Conservation (phyloP, 2,888 invertebrate species). For the Tuta absoluta region DNA sequence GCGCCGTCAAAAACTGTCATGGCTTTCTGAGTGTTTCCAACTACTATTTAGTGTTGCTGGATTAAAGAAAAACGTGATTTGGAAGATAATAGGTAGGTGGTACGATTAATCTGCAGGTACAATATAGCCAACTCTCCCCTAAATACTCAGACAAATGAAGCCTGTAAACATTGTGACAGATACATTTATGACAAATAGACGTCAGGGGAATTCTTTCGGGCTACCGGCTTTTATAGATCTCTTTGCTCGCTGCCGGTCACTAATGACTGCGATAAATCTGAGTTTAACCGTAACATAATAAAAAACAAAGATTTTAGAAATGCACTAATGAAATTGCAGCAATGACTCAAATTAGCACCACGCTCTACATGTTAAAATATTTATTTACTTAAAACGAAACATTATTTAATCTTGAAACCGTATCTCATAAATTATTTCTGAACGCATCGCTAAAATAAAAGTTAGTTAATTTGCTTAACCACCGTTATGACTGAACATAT, state of each 20-base stretch:
- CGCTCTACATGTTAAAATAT: conserved; percentile 44
- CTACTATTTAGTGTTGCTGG: too few relatives aligned
- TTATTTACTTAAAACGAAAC: conserved; percentile 34
- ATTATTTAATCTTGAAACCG: conserved; percentile 28
- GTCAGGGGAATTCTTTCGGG: conserved; percentile 13
- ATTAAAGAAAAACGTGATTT: too few relatives aligned
- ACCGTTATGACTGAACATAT: conserved; percentile 45
- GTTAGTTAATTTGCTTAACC: conserved; percentile 41
- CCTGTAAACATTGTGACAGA: conserved; percentile 19
- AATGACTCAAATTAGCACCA: conserved; percentile 39
- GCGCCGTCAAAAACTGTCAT: too few relatives aligned
- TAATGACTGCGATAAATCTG: conserved; percentile 7
- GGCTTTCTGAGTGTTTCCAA: too few relatives aligned
- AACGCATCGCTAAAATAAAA: conserved; percentile 34
- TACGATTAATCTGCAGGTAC: too few relatives aligned
- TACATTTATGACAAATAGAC: conserved; percentile 22
- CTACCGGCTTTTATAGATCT: background rate
- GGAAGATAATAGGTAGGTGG: too few relatives aligned
- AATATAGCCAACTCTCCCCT: too few relatives aligned
- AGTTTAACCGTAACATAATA: background rate
- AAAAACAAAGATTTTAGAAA: background rate
- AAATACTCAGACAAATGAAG: conserved; percentile 15
- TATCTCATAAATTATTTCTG: conserved; percentile 33
- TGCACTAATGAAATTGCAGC: background rate
- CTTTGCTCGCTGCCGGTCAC: background rate